Percentiles rank a stretch among this genome's conserved stretches.
Conservation (phyloP, 2,888 invertebrate genomes). For the Oegoconia quadripuncta region DNA sequence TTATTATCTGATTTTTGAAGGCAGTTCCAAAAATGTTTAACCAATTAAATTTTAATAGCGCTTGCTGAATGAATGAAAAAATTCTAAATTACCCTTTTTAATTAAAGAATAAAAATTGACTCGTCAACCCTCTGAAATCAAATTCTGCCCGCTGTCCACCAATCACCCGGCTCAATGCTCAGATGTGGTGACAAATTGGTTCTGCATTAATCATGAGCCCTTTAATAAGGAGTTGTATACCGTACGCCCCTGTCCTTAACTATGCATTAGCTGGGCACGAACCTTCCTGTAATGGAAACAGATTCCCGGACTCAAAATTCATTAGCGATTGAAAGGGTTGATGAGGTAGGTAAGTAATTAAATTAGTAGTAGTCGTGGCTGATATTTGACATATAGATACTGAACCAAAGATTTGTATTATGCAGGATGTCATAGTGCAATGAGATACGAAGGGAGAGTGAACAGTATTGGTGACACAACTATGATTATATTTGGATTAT, state of each 20-base stretch:
- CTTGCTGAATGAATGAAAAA: too few relatives aligned
- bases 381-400: too few relatives aligned
- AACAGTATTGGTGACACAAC: too few relatives aligned
- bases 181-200: slow-evolving; percentile 40
- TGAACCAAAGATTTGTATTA: too few relatives aligned
- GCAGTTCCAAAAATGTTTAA: too few relatives aligned
- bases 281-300: slow-evolving; percentile 16
- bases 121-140: slow-evolving; percentile 13
- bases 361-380: too few relatives aligned
- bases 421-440: too few relatives aligned
- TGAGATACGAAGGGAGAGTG: too few relatives aligned
- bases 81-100: too few relatives aligned
- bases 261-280: slow-evolving; percentile 28
- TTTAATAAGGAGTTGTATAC: slow-evolving; percentile 30
- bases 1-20: too few relatives aligned
- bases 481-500: too few relatives aligned
- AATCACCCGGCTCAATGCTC: slow-evolving; percentile 10
- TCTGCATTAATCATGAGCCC: slow-evolving; percentile 53
- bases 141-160: slow-evolving; percentile 17
- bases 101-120: background rate
- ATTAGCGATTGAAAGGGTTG: slow-evolving; percentile 29
- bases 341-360: slow-evolving; percentile 15
- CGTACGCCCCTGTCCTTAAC: slow-evolving; percentile 9
- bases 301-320: slow-evolving; percentile 28
- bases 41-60: too few relatives aligned